Base-by-base conservation (phyloP, 2,888 invertebrate genomes). In the Choreutis nemorana region DNA sequence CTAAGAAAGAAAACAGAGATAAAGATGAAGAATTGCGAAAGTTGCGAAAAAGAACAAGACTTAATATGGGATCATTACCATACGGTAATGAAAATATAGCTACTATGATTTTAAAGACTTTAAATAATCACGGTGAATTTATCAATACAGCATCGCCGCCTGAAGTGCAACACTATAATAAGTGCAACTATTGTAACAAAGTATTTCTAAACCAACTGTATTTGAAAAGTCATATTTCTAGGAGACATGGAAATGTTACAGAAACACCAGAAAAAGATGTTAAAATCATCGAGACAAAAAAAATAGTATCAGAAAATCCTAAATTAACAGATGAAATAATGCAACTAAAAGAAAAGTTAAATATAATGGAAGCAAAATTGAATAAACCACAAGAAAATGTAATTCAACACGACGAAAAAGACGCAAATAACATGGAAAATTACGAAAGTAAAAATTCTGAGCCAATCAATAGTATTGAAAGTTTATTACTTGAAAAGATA, bases 111-210 rank as follows among this genome's bases (percentile, higher is more conserved):
- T 48, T 78, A 40, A 75, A 67, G 48, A 71, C 71, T 8, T 42
- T 78, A 3, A 59, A 66, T 5, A 62, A 65, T 24, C 71, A 67
- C 47, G 51, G 55, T 10, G 67, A 77, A 25, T 47, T 70, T 29
- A 63, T 67, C 39, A 52, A 55, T 10, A 45, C 62, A 9, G 48
- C 60, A 14, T 51, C 61, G 1, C 56, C 59, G 28, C 37, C 44
- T 26, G 63, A 65, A 27, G 46, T 54, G 14, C 44, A 61, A 22
- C 82, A 81, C 32, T 73, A 73, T 35, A 77, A 78, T 37, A 80
- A 85, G 72, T 89, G 89, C 45, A 68, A 60, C 21, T 78, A 81
- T 46, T 89, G 89, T 45, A 80, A 82, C n/a, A 89, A 88, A 62
- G 80, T 83, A 5, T 88, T 88, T 51, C 59, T 86, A 26, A 83